Conservation (phyloP, 2,888 invertebrate species). For the Meandrusa payeni region DNA sequence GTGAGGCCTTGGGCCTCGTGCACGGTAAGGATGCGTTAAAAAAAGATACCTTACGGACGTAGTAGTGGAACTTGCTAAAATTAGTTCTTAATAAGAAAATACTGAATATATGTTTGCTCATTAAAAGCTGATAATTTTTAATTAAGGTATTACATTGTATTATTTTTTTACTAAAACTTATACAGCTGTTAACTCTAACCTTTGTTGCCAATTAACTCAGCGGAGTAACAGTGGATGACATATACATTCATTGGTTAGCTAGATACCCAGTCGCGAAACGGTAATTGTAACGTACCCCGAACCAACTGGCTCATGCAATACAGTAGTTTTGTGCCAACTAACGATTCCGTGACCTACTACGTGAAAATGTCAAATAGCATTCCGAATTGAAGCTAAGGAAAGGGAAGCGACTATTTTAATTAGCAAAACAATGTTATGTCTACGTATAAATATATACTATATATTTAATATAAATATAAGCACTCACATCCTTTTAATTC, state of each 20-base stretch:
- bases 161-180: not conserved
- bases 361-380: slow-evolving; percentile 14
- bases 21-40: no score
- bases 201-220: slow-evolving; percentile 4
- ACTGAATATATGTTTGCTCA: no score
- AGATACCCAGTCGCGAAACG: slow-evolving; percentile 14
- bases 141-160: no score
- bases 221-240: slow-evolving; percentile 4
- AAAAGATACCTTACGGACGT: no score
- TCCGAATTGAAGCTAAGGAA: not conserved
- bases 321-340: slow-evolving; percentile 11
- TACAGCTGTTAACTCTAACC: slow-evolving; percentile 17
- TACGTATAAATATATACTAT: no score
- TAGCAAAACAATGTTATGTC: no score
- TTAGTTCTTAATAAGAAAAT: no score
- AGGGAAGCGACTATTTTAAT: not conserved
- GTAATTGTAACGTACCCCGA: slow-evolving; percentile 21
- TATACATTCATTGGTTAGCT: slow-evolving; percentile 9
- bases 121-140: no score
- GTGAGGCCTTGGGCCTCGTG: no score
- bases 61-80: no score
- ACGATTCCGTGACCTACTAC: slow-evolving; percentile 15
- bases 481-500: no score
- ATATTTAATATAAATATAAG: no score
- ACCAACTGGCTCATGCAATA: slow-evolving; percentile 15